phyloP scores from a whole-genome alignment of 2,888 invertebrate species.

The Clanis bilineata region DNA sequence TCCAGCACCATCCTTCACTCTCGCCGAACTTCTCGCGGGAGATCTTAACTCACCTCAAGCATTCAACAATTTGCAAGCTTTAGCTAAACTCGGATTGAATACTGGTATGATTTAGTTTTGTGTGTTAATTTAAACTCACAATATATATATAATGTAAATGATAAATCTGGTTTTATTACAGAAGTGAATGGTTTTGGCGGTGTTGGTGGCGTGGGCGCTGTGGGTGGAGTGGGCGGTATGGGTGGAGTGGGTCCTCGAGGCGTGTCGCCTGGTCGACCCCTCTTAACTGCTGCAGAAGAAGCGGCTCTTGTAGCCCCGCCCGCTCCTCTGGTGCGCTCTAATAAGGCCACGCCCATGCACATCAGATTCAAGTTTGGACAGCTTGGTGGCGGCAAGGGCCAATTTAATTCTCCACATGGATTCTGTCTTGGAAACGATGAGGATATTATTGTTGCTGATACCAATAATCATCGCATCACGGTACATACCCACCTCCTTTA shows the following conservation, averaged over 20 bases:
- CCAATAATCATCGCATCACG: slow-evolving; percentile 97
- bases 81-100: slow-evolving; percentile 91
- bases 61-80: slow-evolving; percentile 93
- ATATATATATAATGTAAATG: not conserved
- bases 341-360: slow-evolving; percentile 92
- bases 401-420: slow-evolving; percentile 98
- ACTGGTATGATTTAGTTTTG: slow-evolving; percentile 76
- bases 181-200: slow-evolving; percentile 77
- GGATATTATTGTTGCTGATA: slow-evolving; percentile 98
- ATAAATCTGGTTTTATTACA: slow-evolving; percentile 38
- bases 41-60: slow-evolving; percentile 88
- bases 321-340: slow-evolving; percentile 83
- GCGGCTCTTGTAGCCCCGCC: slow-evolving; percentile 72
- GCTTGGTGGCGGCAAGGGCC: slow-evolving; percentile 94
- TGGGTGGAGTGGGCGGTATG: slow-evolving; percentile 70
- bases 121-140: not conserved
- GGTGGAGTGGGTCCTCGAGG: slow-evolving; percentile 77
- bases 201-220: slow-evolving; percentile 62
- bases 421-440: slow-evolving; percentile 97
- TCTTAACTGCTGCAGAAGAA: slow-evolving; percentile 72
- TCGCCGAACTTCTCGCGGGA: slow-evolving; percentile 89
- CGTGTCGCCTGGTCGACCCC: slow-evolving; percentile 73
- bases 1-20: slow-evolving; percentile 86
- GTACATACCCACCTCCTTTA: slow-evolving; percentile 58
- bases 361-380: slow-evolving; percentile 97